Percentiles rank a stretch among this genome's conserved stretches.
phyloP scores from a whole-genome alignment of 1,140 invertebrate species.

The Penaeus indicus region DNA sequence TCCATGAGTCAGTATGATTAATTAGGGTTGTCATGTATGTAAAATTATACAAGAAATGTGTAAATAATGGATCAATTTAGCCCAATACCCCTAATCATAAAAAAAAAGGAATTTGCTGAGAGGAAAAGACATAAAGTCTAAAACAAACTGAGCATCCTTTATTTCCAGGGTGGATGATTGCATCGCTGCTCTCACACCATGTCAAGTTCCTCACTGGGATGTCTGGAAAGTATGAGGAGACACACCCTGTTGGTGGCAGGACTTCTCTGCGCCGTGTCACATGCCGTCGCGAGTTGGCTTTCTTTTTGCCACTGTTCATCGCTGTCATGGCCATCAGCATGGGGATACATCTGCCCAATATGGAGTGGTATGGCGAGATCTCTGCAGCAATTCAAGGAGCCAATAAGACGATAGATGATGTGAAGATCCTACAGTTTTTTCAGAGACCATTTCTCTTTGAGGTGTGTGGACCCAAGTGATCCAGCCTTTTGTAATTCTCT shows the following conservation, averaged over 20 bases:
- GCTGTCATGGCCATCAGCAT: slow-evolving; percentile 40
- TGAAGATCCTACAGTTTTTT: neutral
- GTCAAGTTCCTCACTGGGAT: slow-evolving; percentile 37
- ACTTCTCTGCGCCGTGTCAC: slow-evolving; percentile 39
- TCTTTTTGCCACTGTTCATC: slow-evolving; percentile 19
- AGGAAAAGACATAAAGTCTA: neutral
- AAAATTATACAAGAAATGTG: too few relatives aligned
- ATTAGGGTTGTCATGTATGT: too few relatives aligned
- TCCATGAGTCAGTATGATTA: too few relatives aligned
- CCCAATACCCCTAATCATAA: too few relatives aligned
- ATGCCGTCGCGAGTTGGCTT: slow-evolving; percentile 22
- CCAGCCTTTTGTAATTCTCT: too few relatives aligned
- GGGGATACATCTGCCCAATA: slow-evolving; percentile 37
- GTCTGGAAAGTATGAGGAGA: slow-evolving; percentile 48
- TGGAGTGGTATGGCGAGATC: slow-evolving; percentile 19
- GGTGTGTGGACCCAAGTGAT: neutral
- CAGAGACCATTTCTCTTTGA: slow-evolving; percentile 39
- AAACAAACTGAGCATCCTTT: neutral
- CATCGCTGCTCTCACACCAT: slow-evolving; percentile 35
- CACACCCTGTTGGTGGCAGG: slow-evolving; percentile 6
- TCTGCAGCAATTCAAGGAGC: neutral
- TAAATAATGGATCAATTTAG: too few relatives aligned
- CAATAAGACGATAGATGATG: slow-evolving; percentile 10
- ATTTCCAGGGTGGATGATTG: slow-evolving; percentile 41
- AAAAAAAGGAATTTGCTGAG: neutral